Evolutionary conservation across 2,797 vertebrate species (phyloP), one percentile per base, ranked within the genome.

Genomic region (Megaceryle alcyon): DNA sequence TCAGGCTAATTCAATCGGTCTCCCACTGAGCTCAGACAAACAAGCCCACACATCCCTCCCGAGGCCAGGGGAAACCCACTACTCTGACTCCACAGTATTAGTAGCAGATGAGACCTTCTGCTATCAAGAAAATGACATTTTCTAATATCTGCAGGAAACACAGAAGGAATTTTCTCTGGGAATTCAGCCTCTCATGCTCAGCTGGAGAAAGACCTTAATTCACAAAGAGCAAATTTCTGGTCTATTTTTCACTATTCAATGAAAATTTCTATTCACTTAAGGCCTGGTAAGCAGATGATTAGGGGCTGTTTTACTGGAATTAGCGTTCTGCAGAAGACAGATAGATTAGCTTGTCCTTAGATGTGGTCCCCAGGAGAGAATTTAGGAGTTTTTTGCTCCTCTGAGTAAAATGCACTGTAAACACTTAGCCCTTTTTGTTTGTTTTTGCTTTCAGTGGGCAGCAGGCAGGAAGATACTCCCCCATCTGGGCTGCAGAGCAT

Each of bases 1-100:
- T 69, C 79, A 83, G 63, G 73, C 76, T 82, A 66, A 82, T 79
- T 79, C 87, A 28, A 35, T 39, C 14, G 0, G 8, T n/a, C 66
- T 90, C 91, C 89, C 48, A 79, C 91, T 70, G 84, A 79, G 61
- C 76, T 66, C 70, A 85, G 26, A 79, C 66, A 87, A 93, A 86
- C 66, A 88, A 91, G 61, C 39, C 48, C 56, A 44, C 3, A 7
- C 14, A 44, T 25, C 31, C 61, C 54, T 68, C 78, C 31, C 2
- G 2, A 75, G 20, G 54, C 26, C 59, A 22, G 43, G 48, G 57
- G 29, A 26, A 91, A 57, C 33, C 12, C 83, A 41, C 61, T 37
- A 17, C 46, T 56, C 66, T 46, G 12, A 60, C 18, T 77, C 60
- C 31, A 8, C 6, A 33, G 26, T 29, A 33, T 57, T 48, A 75